Evolutionary conservation across 2,888 invertebrate species (phyloP).

Genomic region (Cyclophora albipunctata): DNA sequence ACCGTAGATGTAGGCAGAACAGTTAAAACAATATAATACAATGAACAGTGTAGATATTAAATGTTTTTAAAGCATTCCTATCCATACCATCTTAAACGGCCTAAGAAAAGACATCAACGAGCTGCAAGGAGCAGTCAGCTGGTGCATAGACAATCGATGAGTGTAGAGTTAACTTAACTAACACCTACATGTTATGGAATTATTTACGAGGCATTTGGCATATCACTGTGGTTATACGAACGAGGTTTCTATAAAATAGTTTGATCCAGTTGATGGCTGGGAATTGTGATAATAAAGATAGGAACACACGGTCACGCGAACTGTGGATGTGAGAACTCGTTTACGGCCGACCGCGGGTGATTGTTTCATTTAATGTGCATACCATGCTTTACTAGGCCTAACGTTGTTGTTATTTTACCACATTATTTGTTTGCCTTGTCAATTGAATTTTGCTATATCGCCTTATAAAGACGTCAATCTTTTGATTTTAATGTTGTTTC

Average conservation of each 20-base stretch:
- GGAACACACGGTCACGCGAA: slow-evolving; percentile 32
- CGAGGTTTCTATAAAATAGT: slow-evolving; percentile 28
- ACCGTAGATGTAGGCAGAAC: no score
- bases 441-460: no score
- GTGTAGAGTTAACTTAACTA: no score
- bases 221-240: slow-evolving; percentile 1
- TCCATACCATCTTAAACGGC: slow-evolving; percentile 8
- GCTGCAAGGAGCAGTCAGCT: slow-evolving; percentile 5
- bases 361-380: slow-evolving; percentile 1
- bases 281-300: slow-evolving; percentile 31
- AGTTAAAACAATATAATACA: no score
- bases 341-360: slow-evolving; percentile 2
- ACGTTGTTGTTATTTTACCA: no score
- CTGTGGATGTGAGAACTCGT: slow-evolving; percentile 13
- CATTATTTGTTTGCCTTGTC: no score
- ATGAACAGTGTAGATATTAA: no score
- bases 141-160: no score
- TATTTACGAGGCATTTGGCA: not conserved
- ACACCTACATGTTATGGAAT: not conserved
- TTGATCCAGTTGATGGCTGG: slow-evolving; percentile 32
- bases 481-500: no score
- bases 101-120: slow-evolving; percentile 63
- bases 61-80: no score
- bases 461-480: no score
- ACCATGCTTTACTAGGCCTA: no score